These are phyloP conservation scores for Sesamia inferens DNA, from an alignment of 2,888 invertebrate genomes.

Conservation along the genomic window DNA sequence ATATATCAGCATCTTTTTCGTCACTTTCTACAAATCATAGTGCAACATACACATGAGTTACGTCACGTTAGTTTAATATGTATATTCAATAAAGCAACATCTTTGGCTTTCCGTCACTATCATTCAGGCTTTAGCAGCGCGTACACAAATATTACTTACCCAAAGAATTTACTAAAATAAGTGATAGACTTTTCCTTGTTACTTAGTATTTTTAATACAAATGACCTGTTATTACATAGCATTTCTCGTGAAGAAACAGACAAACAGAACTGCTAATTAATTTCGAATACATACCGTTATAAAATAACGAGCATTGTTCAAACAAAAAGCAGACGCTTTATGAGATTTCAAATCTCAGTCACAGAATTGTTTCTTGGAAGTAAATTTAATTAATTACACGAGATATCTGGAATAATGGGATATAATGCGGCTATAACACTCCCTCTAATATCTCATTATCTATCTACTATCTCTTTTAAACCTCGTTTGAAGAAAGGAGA, in stretches of 20 bases:
- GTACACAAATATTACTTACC: too few species aligned
- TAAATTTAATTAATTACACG: constrained; percentile 59
- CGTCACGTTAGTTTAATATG: too few species aligned
- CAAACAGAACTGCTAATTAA: constrained; percentile 24
- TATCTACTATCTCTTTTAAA: constrained; percentile 17
- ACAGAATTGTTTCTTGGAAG: constrained; percentile 53
- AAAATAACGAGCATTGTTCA: constrained; percentile 45
- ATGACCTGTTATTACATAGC: too few species aligned
- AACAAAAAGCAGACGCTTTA: constrained; percentile 36
- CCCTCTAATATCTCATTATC: constrained; percentile 52
- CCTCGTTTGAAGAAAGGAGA: constrained; percentile 22
- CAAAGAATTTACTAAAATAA: not conserved
- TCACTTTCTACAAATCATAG: too few species aligned
- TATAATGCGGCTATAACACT: constrained; percentile 29
- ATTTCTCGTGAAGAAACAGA: not conserved
- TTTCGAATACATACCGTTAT: constrained; percentile 38
- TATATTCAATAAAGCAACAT: too few species aligned
- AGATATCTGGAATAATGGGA: constrained; percentile 44
- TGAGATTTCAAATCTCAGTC: constrained; percentile 48
- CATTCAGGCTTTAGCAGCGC: too few species aligned
- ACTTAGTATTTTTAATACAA: not conserved
- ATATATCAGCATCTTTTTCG: too few species aligned
- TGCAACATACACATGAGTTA: too few species aligned
- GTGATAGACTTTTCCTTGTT: not conserved
- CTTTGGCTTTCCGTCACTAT: too few species aligned